Evolutionary conservation across 2,888 invertebrate species (phyloP), one percentile per base, ranked within the genome.

Genomic region (Ochropleura leucogaster): DNA sequence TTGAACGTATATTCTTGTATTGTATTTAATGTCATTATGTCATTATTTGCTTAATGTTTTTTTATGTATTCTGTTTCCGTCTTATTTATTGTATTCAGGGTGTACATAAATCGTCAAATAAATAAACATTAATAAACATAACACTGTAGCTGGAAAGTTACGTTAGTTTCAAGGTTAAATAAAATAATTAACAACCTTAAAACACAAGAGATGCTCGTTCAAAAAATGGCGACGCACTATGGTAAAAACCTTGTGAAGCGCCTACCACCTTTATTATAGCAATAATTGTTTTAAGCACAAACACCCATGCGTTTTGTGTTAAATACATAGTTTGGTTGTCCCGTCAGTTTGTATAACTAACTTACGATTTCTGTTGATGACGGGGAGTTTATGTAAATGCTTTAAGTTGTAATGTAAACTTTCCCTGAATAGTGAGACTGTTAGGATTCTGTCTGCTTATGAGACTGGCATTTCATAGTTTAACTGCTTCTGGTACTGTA

Each of bases 251-350:
- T 20, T 49, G 2, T 44, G 10, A 46, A 40, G 60, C 7, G 82
- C 83, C 83, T 84, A 68, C 30, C 44, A 0, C 6, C 68, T 65
- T 72, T 30, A 20, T 59, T 46, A n/a, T 65, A 79, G 84, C 83
- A 82, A 74, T 0, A 10, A 70, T 60, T 74, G 30, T 53, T n/a
- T 10, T 55, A 40, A 62, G 14, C 42, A 20, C 14, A 20, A 62
- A 60, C 42, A 16, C 16, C 16, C 44, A 40, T 44, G 51, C 7
- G 42, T 4, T 30, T 18, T 30, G 20, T 47, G 20, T 53, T 51
- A 66, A 30, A 30, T 30, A 30, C 40, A 1, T 51, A 57, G 40
- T 51, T 59, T 40, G 6, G n/a, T 46, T 62, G 20, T 62, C 16
- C 8, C 14, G 49, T 59, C 42, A 10, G 47, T 47, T 75, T 30